Evolutionary conservation across 64 coral and sea anemone genomes (phyloP).

Genomic region (Trachythela sp.): DNA sequence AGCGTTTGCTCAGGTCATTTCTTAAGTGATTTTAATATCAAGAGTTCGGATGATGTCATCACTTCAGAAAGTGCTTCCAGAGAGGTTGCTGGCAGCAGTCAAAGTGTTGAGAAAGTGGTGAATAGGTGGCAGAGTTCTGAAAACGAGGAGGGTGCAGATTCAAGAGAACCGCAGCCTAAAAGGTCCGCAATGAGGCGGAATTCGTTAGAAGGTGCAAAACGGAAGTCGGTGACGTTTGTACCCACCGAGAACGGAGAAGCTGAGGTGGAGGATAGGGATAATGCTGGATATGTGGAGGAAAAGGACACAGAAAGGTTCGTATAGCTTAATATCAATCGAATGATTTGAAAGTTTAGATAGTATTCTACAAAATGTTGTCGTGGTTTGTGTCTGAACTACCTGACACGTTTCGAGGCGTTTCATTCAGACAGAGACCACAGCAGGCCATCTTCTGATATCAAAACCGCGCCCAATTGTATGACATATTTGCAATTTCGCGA

Average conservation of each 20-base stretch:
- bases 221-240: conserved; percentile 13
- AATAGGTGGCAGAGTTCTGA: neutral
- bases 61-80: neutral
- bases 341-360: neutral
- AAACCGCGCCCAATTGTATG: no score
- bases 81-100: neutral
- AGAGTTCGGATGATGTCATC: neutral
- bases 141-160: neutral
- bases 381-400: no score
- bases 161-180: neutral
- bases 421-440: no score
- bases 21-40: neutral
- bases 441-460: no score
- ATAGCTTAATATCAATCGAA: neutral
- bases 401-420: no score
- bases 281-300: neutral
- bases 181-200: neutral
- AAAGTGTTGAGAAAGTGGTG: neutral
- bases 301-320: neutral
- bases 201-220: neutral
- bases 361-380: no score
- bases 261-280: neutral
- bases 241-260: neutral
- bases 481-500: no score
- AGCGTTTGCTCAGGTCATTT: neutral